A percentile compares a stretch with the other conserved stretches of the same genome.
Conservation (phyloP, 2,888 invertebrate species). For the Eupsilia transversa region DNA sequence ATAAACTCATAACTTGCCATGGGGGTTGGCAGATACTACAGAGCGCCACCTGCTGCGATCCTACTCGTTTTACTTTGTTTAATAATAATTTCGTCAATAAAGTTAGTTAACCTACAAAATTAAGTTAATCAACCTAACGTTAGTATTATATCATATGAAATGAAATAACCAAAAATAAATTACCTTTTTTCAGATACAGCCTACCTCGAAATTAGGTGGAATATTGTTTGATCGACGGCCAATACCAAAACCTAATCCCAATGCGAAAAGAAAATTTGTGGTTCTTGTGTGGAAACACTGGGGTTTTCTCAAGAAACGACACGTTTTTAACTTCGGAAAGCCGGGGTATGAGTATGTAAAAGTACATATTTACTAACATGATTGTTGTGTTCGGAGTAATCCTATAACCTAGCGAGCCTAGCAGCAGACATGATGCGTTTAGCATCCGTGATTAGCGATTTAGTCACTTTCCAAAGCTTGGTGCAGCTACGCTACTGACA, state of each 20-base stretch:
- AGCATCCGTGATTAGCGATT: not conserved
- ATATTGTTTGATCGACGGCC: constrained; percentile 40
- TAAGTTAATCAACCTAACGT: not conserved
- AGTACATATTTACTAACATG: not conserved
- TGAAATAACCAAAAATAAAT: not conserved
- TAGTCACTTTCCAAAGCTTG: not conserved
- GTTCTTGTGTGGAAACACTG: constrained; percentile 67
- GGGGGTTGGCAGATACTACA: not conserved
- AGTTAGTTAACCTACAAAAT: not conserved
- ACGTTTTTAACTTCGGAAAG: constrained; percentile 83
- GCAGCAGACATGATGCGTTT: not conserved
- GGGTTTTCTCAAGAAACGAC: constrained; percentile 88
- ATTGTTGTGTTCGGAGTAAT: not conserved
- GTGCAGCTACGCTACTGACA: not conserved
- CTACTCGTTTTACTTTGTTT: not conserved
- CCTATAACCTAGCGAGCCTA: not conserved
- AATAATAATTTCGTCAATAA: not conserved
- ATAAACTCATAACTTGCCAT: not conserved
- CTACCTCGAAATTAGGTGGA: constrained; percentile 77
- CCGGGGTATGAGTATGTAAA: constrained; percentile 29
- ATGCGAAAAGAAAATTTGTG: constrained; percentile 31
- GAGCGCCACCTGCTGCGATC: not conserved
- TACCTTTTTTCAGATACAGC: constrained; percentile 72
- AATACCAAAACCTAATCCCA: constrained; percentile 43
- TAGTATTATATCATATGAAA: too few species aligned